Conservation (phyloP, 1,140 invertebrate genomes). For the Euwallacea similis region DNA sequence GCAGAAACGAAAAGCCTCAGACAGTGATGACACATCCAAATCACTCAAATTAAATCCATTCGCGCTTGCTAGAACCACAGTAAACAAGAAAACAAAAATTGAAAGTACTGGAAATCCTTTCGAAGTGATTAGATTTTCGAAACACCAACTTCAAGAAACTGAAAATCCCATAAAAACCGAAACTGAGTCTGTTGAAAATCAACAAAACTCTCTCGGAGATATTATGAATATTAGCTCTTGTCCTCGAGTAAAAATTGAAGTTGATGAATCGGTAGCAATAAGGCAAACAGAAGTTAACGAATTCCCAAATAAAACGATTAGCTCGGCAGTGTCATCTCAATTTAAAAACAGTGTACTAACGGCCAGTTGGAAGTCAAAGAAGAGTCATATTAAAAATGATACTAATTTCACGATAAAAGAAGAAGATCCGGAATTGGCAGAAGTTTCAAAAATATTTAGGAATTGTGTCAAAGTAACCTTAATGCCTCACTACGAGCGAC, state of each 20-base stretch:
- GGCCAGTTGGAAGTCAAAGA: conserved; percentile 32
- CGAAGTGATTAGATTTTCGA: too few relatives aligned
- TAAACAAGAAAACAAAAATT: too few relatives aligned
- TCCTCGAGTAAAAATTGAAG: neutral
- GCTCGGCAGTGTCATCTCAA: neutral
- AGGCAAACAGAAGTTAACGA: neutral
- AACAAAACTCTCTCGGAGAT: neutral
- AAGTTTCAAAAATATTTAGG: conserved; percentile 26
- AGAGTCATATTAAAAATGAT: neutral
- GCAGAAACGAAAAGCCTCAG: too few relatives aligned
- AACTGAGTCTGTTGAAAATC: neutral
- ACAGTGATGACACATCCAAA: too few relatives aligned
- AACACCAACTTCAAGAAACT: too few relatives aligned
- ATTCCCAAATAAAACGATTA: neutral
- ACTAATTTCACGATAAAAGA: neutral
- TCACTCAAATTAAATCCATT: too few relatives aligned
- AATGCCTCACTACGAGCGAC: neutral
- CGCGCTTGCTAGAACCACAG: too few relatives aligned
- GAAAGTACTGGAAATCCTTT: too few relatives aligned
- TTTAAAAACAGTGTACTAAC: neutral
- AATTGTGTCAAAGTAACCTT: conserved; percentile 26
- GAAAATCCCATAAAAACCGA: neutral
- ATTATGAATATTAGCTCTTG: too few relatives aligned
- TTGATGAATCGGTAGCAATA: neutral
- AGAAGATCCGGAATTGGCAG: conserved; percentile 23